Percentiles rank a stretch among this genome's conserved stretches.
phyloP scores from a whole-genome alignment of 2,797 vertebrate species.

The Manis javanica region DNA sequence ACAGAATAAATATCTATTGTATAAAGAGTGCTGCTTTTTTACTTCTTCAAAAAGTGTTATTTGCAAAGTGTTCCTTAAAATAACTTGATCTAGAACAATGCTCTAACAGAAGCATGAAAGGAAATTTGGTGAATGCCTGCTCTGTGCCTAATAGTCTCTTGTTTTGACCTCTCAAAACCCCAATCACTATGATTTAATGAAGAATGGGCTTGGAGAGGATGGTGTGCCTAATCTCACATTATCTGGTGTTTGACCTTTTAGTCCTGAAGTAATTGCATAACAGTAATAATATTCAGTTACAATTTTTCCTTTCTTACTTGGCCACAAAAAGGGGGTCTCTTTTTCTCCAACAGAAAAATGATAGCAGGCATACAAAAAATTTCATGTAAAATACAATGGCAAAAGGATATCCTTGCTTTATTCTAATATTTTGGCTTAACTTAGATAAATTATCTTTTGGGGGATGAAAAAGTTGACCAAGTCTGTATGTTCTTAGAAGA shows the following conservation, averaged over 20 bases:
- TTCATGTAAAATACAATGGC: background rate
- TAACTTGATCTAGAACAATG: background rate
- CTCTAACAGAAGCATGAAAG: background rate
- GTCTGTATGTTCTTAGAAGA: background rate
- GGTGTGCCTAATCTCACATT: background rate
- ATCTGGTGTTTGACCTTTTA: background rate
- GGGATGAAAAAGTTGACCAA: background rate
- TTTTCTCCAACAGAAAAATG: background rate
- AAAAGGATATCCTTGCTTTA: background rate
- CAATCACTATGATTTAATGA: background rate
- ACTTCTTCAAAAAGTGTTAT: background rate
- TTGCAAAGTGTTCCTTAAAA: background rate
- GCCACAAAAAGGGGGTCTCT: background rate
- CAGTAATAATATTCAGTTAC: background rate
- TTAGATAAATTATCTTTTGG: background rate
- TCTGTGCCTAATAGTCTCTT: background rate
- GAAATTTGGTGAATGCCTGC: background rate
- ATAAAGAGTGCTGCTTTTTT: background rate
- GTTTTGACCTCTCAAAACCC: background rate
- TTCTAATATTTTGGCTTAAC: background rate
- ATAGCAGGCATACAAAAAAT: background rate
- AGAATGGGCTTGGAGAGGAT: background rate
- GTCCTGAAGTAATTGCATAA: background rate
- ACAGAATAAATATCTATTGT: background rate
- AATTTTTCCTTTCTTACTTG: background rate